A percentile compares a stretch with the other conserved stretches of the same genome.
These are phyloP conservation scores for Elachura formosa DNA, from an alignment of 2,113 vertebrate genomes.

Conservation along the genomic window DNA sequence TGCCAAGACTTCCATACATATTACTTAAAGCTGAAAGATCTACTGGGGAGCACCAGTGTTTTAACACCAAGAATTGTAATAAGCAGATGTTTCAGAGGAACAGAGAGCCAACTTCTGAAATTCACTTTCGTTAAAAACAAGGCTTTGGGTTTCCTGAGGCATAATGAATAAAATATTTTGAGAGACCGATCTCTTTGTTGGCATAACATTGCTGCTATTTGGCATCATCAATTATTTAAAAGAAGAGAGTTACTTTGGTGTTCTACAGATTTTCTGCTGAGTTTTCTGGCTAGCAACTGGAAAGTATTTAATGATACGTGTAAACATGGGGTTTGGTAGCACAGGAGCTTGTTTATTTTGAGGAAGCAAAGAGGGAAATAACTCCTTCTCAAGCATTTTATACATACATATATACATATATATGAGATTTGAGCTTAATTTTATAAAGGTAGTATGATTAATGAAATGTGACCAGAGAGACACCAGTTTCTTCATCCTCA, in stretches of 20 bases:
- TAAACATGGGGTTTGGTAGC: not conserved
- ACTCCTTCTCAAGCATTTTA: not conserved
- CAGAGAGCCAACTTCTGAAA: not conserved
- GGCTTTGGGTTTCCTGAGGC: slow-evolving; percentile 27
- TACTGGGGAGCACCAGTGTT: slow-evolving; percentile 39
- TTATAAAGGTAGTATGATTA: not conserved
- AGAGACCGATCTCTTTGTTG: slow-evolving; percentile 49
- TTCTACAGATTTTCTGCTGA: slow-evolving; percentile 43
- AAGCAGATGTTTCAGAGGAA: slow-evolving; percentile 64
- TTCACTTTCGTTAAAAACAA: slow-evolving; percentile 13
- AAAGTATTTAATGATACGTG: slow-evolving; percentile 41
- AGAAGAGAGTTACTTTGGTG: slow-evolving; percentile 8
- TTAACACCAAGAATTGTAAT: slow-evolving; percentile 33
- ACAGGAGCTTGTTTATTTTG: slow-evolving; percentile 1
- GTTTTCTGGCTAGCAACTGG: slow-evolving; percentile 28
- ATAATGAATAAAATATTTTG: slow-evolving; percentile 62
- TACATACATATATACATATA: too few relatives aligned
- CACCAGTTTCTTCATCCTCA: not conserved
- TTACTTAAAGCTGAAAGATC: slow-evolving; percentile 56
- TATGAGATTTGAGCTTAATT: not conserved
- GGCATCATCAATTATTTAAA: slow-evolving; percentile 58
- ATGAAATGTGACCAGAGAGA: not conserved
- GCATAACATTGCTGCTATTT: slow-evolving; percentile 50
- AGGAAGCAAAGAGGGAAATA: not conserved
- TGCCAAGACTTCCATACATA: slow-evolving; percentile 46